Evolutionary conservation across 2,797 vertebrate genomes (phyloP).

Genomic region (Huso huso): DNA sequence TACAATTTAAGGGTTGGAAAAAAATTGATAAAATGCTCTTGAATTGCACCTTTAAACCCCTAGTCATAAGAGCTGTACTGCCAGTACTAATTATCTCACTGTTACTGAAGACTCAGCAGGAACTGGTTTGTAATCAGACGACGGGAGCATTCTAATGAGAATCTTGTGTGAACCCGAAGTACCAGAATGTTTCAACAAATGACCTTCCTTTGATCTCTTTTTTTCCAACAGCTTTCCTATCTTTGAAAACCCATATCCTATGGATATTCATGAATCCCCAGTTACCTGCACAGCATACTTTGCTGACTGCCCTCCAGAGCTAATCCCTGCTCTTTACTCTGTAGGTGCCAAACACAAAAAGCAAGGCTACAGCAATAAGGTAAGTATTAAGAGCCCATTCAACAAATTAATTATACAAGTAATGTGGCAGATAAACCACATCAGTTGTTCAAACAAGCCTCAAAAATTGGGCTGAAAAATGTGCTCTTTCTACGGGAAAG

Average conservation of each 20-base stretch:
- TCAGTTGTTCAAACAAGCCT: too few species aligned
- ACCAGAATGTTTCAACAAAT: too few species aligned
- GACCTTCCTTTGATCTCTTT: constrained; percentile 5
- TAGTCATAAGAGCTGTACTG: too few species aligned
- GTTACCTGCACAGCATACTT: constrained; percentile 96
- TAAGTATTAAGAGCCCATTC: constrained; percentile 29
- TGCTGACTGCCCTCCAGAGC: constrained; percentile 89
- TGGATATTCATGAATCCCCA: constrained; percentile 96
- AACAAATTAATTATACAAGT: too few species aligned
- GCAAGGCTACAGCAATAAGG: constrained; percentile 94
- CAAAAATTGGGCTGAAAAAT: too few species aligned
- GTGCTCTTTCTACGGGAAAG: too few species aligned
- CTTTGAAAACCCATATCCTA: constrained; percentile 97
- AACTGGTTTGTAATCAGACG: too few species aligned
- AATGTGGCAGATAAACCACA: too few species aligned
- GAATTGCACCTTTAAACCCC: background rate
- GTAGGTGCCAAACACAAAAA: constrained; percentile 96
- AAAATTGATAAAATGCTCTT: background rate
- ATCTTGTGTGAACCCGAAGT: too few species aligned
- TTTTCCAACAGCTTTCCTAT: constrained; percentile 79
- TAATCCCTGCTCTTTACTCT: constrained; percentile 94
- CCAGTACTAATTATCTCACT: too few species aligned
- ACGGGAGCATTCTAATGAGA: too few species aligned
- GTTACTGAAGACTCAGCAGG: too few species aligned
- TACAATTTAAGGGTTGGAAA: background rate